Base-by-base conservation (phyloP, 2,797 vertebrate genomes). In the Aldrovandia affinis region DNA sequence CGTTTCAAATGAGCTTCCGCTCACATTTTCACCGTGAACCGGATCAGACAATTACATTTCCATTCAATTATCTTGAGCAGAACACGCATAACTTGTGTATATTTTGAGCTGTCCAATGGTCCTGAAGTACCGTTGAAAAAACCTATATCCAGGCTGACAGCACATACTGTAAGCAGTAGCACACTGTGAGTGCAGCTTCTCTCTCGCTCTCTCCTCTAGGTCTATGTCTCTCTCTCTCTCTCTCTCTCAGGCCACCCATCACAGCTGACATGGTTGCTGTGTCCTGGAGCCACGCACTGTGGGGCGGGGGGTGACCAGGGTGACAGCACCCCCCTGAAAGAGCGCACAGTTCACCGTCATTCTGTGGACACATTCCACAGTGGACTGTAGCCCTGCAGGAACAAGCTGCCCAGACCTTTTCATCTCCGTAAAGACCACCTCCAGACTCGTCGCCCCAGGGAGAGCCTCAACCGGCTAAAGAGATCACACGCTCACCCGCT, bases 11-110 rank as follows among this genome's bases (percentile, higher is more conserved):
- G 20, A 20, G 33, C 77, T 57, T 12, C 47, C 36, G 55, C 33
- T 44, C 36, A 63, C 9, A 81, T 68, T 81, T 15, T 50, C 28
- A 10, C 59, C 12, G 30, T 36, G n/a, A 80, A 84, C 54, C 33
- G 28, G 59, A 80, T 80, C 36, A 54, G 50, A 39, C 28, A n/a
- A 52, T 55, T 70, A 44, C 20, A 22, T 52, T 70, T 25, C 28
- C 61, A 54, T 84, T 84, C 47, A 65, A 78, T 80, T 54, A 68
- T 44, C 47, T 47, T 39, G n/a, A n/a, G 42, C 25, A 12, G 36
- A 52, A 22, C 39, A 36, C 36, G 15, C 55, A 36, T 57, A 25
- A 75, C 70, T 25, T 28, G 33, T 42, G 42, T 22, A 81, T 55
- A 47, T 44, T 44, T 44, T 20, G 2, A 25, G 22, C 20, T 77